Evolutionary conservation across 2,888 invertebrate species (phyloP).

Genomic region (Zhuqinia jingwanae): DNA sequence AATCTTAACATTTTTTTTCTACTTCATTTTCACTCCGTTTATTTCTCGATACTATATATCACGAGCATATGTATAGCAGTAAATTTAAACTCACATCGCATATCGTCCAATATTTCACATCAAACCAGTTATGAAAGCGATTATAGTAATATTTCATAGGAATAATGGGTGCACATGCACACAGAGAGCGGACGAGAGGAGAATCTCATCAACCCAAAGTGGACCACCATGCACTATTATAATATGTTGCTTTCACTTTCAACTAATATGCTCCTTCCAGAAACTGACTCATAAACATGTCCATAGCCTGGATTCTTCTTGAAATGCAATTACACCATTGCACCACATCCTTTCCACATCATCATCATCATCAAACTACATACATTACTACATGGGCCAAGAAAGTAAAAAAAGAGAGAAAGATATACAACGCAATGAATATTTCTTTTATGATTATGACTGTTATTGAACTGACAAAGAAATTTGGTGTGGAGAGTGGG

Average conservation of each 20-base stretch:
- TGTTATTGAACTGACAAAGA: conserved; percentile 17
- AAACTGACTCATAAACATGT: neutral
- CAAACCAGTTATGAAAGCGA: conserved; percentile 42
- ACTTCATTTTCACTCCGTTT: conserved; percentile 15
- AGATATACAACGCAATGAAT: conserved; percentile 20
- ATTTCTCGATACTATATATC: neutral
- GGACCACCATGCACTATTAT: neutral
- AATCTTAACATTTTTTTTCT: neutral
- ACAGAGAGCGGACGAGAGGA: neutral
- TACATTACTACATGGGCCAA: too few species aligned
- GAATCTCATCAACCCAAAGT: conserved; percentile 37
- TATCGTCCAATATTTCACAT: neutral
- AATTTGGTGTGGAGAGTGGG: neutral
- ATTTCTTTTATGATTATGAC: conserved; percentile 36
- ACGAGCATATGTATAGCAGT: neutral
- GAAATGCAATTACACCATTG: conserved; percentile 8
- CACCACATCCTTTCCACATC: neutral
- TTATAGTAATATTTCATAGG: conserved; percentile 57
- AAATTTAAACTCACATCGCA: conserved; percentile 15
- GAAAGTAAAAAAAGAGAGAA: neutral
- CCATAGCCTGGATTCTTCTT: too few species aligned
- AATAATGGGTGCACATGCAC: neutral
- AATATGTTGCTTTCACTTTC: neutral
- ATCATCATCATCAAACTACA: too few species aligned
- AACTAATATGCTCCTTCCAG: neutral